Conservation (phyloP, 1,140 invertebrate species). For the Araneus ventricosus region DNA sequence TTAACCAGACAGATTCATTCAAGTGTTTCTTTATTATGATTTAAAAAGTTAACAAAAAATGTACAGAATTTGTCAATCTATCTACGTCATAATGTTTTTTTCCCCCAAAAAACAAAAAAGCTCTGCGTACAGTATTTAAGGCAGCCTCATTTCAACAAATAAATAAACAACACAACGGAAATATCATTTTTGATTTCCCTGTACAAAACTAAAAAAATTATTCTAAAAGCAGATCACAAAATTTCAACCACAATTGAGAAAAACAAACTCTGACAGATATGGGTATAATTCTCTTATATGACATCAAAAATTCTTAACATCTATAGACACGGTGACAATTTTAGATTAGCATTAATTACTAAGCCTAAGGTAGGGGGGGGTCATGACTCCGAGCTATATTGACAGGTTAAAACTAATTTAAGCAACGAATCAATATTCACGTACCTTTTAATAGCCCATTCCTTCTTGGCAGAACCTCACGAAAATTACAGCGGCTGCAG, state of each 20-base stretch:
- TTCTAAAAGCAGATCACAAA: neutral
- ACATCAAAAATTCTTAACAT: neutral
- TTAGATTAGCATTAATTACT: neutral
- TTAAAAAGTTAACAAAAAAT: no score
- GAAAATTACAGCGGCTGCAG: slow-evolving; percentile 43
- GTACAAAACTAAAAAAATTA: neutral
- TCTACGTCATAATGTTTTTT: no score
- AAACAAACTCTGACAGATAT: neutral
- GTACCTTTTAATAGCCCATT: slow-evolving; percentile 47
- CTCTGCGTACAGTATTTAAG: no score
- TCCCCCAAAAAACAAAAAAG: no score
- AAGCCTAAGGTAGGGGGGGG: neutral
- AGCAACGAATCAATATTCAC: slow-evolving; percentile 40
- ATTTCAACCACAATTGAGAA: neutral
- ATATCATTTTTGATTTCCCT: no score
- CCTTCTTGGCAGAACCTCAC: slow-evolving; percentile 3
- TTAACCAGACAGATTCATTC: no score
- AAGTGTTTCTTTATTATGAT: no score
- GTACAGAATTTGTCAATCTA: no score
- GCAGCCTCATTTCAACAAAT: no score
- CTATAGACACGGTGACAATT: neutral
- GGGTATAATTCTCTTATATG: no score
- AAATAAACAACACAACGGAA: no score
- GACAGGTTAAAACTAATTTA: slow-evolving; percentile 50
- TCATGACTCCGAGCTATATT: neutral